phyloP scores from a whole-genome alignment of 92 coral and sea anemone genomes.

The Palythoa heliodiscus region DNA sequence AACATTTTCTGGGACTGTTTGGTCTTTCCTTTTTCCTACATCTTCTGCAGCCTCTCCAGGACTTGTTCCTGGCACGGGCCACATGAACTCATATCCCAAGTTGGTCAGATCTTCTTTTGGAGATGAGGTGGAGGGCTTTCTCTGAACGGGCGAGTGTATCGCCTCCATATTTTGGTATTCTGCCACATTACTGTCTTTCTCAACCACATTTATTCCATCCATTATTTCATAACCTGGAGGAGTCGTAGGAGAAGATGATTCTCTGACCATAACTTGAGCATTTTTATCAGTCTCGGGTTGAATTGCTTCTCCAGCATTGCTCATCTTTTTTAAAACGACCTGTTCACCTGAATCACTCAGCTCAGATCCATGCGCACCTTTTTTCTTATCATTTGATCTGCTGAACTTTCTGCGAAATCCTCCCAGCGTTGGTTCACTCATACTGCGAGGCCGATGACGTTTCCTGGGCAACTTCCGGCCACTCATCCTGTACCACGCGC shows the following conservation, averaged over 20 bases:
- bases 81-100: slow-evolving; percentile 38
- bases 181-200: not conserved
- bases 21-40: not conserved
- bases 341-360: not conserved
- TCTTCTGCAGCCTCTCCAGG: not conserved
- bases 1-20: not conserved
- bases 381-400: slow-evolving; percentile 10
- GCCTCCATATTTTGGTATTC: slow-evolving; percentile 31
- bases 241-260: slow-evolving; percentile 1
- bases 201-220: not conserved
- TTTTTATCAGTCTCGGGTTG: not conserved
- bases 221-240: slow-evolving; percentile 27
- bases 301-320: not conserved
- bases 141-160: not conserved
- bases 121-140: slow-evolving; percentile 12
- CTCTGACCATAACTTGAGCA: not conserved
- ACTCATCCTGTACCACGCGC: slow-evolving; percentile 40
- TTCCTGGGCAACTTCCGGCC: slow-evolving; percentile 6
- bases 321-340: not conserved
- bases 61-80: not conserved
- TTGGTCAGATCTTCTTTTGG: slow-evolving; percentile 27
- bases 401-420: slow-evolving; percentile 8
- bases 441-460: slow-evolving; percentile 20
- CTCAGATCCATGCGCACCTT: not conserved
- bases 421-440: slow-evolving; percentile 25